These are phyloP conservation scores for Heterotilapia buettikoferi DNA, from an alignment of 2,113 vertebrate genomes.

Conservation along the genomic window DNA sequence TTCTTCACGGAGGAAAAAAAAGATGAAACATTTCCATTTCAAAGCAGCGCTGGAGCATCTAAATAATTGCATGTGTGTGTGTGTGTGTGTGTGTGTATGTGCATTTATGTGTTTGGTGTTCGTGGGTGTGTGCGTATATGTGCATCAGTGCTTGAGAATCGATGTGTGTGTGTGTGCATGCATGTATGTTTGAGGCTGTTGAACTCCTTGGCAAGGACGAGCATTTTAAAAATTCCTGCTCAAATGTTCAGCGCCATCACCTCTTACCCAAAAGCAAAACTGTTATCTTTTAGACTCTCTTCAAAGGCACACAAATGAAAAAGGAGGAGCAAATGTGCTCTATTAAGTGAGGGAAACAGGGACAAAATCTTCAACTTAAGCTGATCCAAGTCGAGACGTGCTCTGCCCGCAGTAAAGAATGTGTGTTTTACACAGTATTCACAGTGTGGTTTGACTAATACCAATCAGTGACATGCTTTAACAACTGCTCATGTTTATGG, in stretches of 20 bases:
- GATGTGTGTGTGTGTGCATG: background rate
- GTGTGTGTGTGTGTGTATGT: background rate
- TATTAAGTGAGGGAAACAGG: background rate
- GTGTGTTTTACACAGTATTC: background rate
- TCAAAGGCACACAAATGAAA: background rate
- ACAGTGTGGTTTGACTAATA: background rate
- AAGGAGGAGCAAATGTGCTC: background rate
- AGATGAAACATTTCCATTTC: constrained; percentile 44
- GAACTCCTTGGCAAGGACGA: constrained; percentile 22
- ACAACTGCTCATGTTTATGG: background rate
- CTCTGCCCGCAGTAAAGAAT: background rate
- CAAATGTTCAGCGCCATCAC: constrained; percentile 23
- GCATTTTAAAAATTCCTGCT: background rate
- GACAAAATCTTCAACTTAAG: background rate
- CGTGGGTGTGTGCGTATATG: background rate
- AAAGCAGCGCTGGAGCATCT: constrained; percentile 10
- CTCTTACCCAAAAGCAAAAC: background rate
- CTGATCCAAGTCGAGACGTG: background rate
- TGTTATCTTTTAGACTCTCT: background rate
- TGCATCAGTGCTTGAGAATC: background rate
- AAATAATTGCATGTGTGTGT: background rate
- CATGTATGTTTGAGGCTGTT: background rate
- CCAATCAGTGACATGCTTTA: background rate
- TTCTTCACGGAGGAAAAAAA: background rate
- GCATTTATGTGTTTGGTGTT: background rate